Evolutionary conservation across 2,113 vertebrate species (phyloP).

Genomic region (Indri indri): DNA sequence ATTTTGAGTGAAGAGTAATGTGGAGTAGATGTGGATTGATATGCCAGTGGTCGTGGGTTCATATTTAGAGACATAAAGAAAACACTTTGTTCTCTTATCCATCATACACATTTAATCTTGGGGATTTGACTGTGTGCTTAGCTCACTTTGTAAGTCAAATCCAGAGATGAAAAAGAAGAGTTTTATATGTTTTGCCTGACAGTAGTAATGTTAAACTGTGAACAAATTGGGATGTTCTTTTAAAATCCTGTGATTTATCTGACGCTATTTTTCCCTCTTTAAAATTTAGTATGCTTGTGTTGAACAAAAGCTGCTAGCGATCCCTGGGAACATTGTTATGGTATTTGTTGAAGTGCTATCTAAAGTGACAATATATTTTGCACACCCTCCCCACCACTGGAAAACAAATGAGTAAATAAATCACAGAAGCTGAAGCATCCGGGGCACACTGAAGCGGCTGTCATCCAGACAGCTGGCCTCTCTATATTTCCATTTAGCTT

Average conservation of each 20-base stretch:
- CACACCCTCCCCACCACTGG: constrained; percentile 52
- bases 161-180: constrained; percentile 76
- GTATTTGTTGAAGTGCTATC: constrained; percentile 65
- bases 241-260: constrained; percentile 80
- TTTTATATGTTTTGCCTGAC: constrained; percentile 79
- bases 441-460: background rate
- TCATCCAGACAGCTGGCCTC: background rate
- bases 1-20: constrained; percentile 78
- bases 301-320: constrained; percentile 76
- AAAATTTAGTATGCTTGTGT: constrained; percentile 75
- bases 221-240: constrained; percentile 78
- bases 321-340: constrained; percentile 72
- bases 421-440: constrained; percentile 11
- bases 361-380: constrained; percentile 75
- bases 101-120: constrained; percentile 82
- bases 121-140: constrained; percentile 63
- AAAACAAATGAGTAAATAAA: constrained; percentile 74
- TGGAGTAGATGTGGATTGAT: constrained; percentile 79
- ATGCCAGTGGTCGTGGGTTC: constrained; percentile 50
- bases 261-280: constrained; percentile 65
- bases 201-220: constrained; percentile 78
- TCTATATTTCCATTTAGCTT: background rate
- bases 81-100: constrained; percentile 79
- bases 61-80: constrained; percentile 78
- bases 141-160: constrained; percentile 82